A percentile compares a stretch with the other conserved stretches of the same genome.
These are phyloP conservation scores for Hippocampus guttulatus DNA, from an alignment of 2,113 vertebrate species.

Conservation along the genomic window DNA sequence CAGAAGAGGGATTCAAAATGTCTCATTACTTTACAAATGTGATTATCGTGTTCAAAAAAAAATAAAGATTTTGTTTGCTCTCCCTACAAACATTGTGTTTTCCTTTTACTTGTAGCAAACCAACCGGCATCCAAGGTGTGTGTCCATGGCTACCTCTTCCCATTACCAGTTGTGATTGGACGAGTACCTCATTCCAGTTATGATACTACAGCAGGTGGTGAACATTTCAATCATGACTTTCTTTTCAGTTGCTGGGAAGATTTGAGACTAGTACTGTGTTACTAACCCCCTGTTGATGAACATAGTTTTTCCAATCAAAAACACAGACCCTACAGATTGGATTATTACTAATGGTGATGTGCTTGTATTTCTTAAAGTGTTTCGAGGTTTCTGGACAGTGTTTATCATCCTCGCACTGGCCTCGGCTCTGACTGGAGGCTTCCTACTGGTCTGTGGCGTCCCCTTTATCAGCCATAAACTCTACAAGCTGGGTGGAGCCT, in stretches of 20 bases:
- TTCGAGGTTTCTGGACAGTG: slow-evolving; percentile 84
- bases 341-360: background rate
- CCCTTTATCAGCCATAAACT: slow-evolving; percentile 76
- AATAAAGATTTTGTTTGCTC: background rate
- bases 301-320: background rate
- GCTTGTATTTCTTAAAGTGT: slow-evolving; percentile 69
- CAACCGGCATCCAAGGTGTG: slow-evolving; percentile 81
- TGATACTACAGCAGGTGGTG: slow-evolving; percentile 78
- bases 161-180: slow-evolving; percentile 77
- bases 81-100: background rate
- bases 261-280: background rate
- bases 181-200: slow-evolving; percentile 80
- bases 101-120: slow-evolving; percentile 67
- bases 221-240: background rate
- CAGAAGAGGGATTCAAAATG: no score
- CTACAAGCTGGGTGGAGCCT: slow-evolving; percentile 77
- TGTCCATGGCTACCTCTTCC: slow-evolving; percentile 84
- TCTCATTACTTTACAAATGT: no score
- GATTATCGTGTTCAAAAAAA: no score
- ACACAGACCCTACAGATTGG: background rate
- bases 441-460: slow-evolving; percentile 79
- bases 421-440: slow-evolving; percentile 69
- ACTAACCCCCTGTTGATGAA: background rate
- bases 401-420: slow-evolving; percentile 75
- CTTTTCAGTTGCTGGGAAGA: background rate